phyloP scores from a whole-genome alignment of 2,113 vertebrate species.

The Eolophus roseicapilla region DNA sequence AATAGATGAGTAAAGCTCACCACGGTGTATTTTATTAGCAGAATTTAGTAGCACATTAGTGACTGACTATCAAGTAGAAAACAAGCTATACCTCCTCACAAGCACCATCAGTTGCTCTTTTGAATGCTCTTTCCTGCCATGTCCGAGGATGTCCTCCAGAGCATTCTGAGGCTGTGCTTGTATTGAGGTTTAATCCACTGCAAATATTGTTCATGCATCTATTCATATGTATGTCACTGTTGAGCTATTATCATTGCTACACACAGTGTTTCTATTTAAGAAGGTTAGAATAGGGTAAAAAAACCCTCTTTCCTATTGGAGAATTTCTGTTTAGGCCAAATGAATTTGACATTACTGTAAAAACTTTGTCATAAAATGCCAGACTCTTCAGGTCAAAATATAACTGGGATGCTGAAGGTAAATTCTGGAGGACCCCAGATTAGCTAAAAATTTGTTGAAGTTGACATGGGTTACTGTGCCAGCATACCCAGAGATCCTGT shows the following conservation, averaged over 20 bases:
- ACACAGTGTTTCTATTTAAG: background rate
- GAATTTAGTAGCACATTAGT: background rate
- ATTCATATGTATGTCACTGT: background rate
- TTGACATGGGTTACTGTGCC: background rate
- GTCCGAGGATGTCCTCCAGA: background rate
- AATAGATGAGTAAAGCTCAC: background rate
- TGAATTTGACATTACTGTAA: background rate
- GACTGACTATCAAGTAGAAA: background rate
- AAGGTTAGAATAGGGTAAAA: background rate
- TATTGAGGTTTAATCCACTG: background rate
- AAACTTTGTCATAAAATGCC: background rate
- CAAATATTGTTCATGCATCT: background rate
- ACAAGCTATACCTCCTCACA: background rate
- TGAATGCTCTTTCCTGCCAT: background rate
- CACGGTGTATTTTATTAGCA: background rate
- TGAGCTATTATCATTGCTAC: background rate
- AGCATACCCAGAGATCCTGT: background rate
- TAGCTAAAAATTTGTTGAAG: background rate
- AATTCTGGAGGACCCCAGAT: background rate
- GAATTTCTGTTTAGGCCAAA: background rate
- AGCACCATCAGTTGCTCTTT: background rate
- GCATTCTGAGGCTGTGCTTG: background rate
- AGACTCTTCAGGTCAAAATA: background rate
- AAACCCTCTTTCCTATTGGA: background rate
- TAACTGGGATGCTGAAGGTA: background rate